These are phyloP conservation scores for Aptenodytes patagonicus DNA, from an alignment of 2,113 vertebrate species.

Conservation along the genomic window DNA sequence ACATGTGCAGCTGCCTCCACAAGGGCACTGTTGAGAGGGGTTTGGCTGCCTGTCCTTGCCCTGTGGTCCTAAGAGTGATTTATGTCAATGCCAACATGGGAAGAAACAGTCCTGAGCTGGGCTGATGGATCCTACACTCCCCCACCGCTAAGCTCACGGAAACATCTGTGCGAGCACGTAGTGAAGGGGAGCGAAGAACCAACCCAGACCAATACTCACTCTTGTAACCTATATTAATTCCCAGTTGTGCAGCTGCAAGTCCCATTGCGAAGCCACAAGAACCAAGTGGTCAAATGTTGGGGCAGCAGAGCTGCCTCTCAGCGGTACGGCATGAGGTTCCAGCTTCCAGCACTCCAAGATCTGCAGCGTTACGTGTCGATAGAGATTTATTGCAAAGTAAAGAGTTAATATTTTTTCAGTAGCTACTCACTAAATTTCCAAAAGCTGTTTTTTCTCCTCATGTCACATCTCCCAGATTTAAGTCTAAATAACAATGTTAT, in stretches of 20 bases:
- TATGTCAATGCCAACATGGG: fast-evolving
- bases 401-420: neutral
- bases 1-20: neutral
- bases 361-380: neutral
- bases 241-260: neutral
- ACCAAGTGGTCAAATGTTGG: neutral
- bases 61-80: neutral
- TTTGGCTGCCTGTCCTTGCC: neutral
- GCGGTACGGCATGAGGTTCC: neutral
- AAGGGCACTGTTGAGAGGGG: neutral
- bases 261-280: neutral
- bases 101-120: neutral
- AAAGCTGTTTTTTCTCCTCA: neutral
- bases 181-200: neutral
- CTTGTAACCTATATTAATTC: neutral
- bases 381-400: neutral
- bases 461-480: neutral
- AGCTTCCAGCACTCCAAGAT: neutral
- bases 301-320: neutral
- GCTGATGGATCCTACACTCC: fast-evolving
- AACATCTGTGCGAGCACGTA: fast-evolving
- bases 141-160: neutral
- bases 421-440: neutral
- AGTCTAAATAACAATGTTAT: neutral
- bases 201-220: neutral